These are phyloP conservation scores for Drosophila littoralis DNA, from an alignment of 1,140 invertebrate species.

Conservation along the genomic window DNA sequence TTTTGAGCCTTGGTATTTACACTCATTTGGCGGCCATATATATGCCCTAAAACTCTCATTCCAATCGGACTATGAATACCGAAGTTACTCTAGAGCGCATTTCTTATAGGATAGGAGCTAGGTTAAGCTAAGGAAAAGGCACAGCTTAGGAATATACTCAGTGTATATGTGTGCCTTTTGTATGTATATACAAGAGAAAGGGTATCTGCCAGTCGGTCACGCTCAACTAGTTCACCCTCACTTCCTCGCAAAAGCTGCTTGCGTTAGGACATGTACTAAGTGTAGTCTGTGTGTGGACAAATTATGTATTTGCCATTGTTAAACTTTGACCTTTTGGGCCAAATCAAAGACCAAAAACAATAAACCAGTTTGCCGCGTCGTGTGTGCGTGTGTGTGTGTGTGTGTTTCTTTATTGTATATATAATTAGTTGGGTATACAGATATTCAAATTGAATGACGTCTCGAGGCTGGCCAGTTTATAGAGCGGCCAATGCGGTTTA, in stretches of 20 bases:
- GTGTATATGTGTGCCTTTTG: no score
- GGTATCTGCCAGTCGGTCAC: no score
- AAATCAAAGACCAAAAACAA: slow-evolving; percentile 38
- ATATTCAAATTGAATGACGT: slow-evolving; percentile 66
- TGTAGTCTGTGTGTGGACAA: slow-evolving; percentile 11
- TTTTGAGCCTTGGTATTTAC: no score
- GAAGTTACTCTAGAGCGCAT: no score
- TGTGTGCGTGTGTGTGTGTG: background rate
- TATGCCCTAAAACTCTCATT: no score
- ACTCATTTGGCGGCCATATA: no score
- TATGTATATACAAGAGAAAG: no score
- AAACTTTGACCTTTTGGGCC: slow-evolving; percentile 72
- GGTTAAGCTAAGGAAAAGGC: no score
- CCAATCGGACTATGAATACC: no score
- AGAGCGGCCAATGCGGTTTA: slow-evolving; percentile 54
- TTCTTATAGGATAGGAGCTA: no score
- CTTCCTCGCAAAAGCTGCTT: slow-evolving; percentile 13
- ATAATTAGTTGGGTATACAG: slow-evolving; percentile 22
- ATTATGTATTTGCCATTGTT: slow-evolving; percentile 57
- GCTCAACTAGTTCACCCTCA: no score
- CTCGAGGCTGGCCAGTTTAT: slow-evolving; percentile 62
- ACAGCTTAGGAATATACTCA: no score
- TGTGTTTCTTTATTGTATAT: background rate
- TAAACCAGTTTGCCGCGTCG: slow-evolving; percentile 54
- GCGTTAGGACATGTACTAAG: slow-evolving; percentile 33